phyloP scores from a whole-genome alignment of 2,888 invertebrate genomes.

The Sesia apiformis region DNA sequence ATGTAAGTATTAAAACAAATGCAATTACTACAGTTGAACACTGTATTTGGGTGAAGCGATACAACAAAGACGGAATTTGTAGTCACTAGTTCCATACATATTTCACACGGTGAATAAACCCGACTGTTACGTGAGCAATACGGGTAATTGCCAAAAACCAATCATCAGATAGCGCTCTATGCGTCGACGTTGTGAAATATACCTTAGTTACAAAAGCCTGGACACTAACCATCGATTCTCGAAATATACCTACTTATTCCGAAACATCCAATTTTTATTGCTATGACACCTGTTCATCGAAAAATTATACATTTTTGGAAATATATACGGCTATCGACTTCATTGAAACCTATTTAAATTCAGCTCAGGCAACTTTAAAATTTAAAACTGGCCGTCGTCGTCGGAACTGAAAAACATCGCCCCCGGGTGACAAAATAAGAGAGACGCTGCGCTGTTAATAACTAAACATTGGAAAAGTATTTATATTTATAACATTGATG shows the following conservation, averaged over 20 bases:
- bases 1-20: neutral
- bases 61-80: conserved; percentile 60
- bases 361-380: conserved; percentile 16
- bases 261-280: conserved; percentile 4
- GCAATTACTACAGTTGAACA: neutral
- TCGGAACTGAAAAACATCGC: conserved; percentile 22
- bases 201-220: conserved; percentile 61
- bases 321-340: conserved; percentile 11
- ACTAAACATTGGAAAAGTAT: conserved; percentile 2
- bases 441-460: conserved; percentile 10
- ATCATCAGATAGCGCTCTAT: conserved; percentile 72
- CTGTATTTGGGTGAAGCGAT: conserved; percentile 4
- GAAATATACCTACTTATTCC: neutral
- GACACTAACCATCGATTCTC: conserved; percentile 10
- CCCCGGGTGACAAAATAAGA: conserved; percentile 20
- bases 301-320: conserved; percentile 9
- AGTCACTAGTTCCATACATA: conserved; percentile 53
- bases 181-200: conserved; percentile 65
- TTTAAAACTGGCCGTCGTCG: conserved; percentile 13
- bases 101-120: conserved; percentile 71
- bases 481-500: too few relatives aligned
- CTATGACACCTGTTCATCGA: conserved; percentile 11
- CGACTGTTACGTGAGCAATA: conserved; percentile 69
- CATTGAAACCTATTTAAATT: conserved; percentile 28
- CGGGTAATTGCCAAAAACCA: conserved; percentile 75